Evolutionary conservation across 2,797 vertebrate species (phyloP).

Genomic region (Nannoperca australis): DNA sequence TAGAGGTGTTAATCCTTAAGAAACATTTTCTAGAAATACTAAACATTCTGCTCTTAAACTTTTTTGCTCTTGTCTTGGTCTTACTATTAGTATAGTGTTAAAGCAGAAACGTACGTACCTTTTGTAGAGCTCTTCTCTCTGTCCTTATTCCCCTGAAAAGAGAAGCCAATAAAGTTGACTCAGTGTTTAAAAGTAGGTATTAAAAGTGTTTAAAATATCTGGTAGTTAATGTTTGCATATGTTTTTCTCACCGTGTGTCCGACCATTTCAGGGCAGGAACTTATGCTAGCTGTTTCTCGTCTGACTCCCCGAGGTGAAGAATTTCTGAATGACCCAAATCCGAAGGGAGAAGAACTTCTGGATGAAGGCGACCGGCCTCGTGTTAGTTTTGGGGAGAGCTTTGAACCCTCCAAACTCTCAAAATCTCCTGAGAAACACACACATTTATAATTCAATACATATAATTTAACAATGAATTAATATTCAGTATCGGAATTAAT

Average conservation of each 20-base stretch:
- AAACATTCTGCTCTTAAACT: background rate
- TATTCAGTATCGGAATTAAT: no score
- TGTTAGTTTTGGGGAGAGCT: conserved; percentile 48
- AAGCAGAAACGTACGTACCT: conserved; percentile 68
- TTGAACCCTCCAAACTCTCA: conserved; percentile 26
- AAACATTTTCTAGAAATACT: background rate
- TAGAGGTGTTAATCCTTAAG: no score
- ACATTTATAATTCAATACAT: background rate
- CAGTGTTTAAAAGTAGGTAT: background rate
- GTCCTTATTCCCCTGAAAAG: conserved; percentile 79
- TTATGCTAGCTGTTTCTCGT: conserved; percentile 68
- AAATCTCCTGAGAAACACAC: conserved; percentile 51
- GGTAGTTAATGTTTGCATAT: background rate
- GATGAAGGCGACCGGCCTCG: conserved; percentile 33
- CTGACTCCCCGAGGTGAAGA: conserved; percentile 41
- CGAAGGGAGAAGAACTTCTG: conserved; percentile 45
- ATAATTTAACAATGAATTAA: no score
- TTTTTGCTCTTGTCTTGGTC: background rate
- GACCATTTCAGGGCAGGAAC: conserved; percentile 85
- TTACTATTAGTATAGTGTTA: background rate
- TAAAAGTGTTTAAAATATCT: background rate
- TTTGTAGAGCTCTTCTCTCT: conserved; percentile 78
- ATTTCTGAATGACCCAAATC: conserved; percentile 41
- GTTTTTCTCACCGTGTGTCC: conserved; percentile 72
- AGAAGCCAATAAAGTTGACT: background rate